Base-by-base conservation (phyloP, 2,888 invertebrate species). In the Cabera pusaria region DNA sequence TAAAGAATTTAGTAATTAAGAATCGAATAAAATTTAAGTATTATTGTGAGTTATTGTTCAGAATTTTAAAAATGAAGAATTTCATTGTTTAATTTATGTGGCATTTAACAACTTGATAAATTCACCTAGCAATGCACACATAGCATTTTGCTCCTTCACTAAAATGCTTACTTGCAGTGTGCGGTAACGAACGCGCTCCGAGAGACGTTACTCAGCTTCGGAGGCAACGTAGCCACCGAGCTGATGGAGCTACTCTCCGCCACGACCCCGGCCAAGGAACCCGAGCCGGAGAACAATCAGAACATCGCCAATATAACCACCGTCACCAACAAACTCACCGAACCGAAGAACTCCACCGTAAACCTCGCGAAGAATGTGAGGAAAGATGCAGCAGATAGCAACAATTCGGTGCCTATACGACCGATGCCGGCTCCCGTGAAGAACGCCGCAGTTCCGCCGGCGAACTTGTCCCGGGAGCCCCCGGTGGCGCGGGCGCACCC, bases 121-220 rank as follows among this genome's bases (percentile, higher is more conserved):
- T n/a, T n/a, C n/a, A n/a, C n/a, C n/a, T n/a, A n/a, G n/a, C n/a
- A n/a, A n/a, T n/a, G n/a, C n/a, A n/a, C n/a, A n/a, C n/a, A n/a
- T n/a, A n/a, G n/a, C n/a, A n/a, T n/a, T n/a, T n/a, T n/a, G n/a
- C n/a, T n/a, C n/a, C n/a, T n/a, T n/a, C n/a, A n/a, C n/a, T n/a
- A n/a, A n/a, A n/a, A n/a, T n/a, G n/a, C n/a, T n/a, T n/a, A n/a
- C n/a, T n/a, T n/a, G n/a, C 72, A 90, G 89, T 73, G 79, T 32
- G 84, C 88, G 1, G 84, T 88, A 2, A 89, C 89, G 1, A 89
- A 88, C 33, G 89, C 86, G 0, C 59, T 90, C 0, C 76, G 81
- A 0, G 89, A 89, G 49, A 88, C 89, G 0, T 52, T 90, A 5
- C 65, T 90, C 0, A 82, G 88, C 34, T 90, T 90, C 49, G 89